Evolutionary conservation across 2,113 vertebrate species (phyloP).

Genomic region (Ophthalmotilapia sp.): DNA sequence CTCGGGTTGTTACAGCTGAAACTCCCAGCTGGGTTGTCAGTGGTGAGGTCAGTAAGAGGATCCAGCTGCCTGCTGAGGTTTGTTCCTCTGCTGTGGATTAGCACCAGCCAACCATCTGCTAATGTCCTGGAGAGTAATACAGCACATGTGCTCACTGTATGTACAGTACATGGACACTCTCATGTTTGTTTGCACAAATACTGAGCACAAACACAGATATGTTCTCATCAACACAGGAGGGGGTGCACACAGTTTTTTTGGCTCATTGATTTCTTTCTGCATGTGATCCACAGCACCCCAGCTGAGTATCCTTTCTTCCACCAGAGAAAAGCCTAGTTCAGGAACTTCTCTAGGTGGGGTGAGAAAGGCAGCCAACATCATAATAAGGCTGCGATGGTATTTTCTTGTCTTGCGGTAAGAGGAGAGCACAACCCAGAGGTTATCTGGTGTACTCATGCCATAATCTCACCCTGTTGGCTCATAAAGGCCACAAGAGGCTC

Average conservation of each 20-base stretch:
- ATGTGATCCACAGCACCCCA: background rate
- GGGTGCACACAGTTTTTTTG: background rate
- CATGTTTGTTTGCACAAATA: background rate
- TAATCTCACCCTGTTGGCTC: background rate
- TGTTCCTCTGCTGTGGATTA: constrained; percentile 37
- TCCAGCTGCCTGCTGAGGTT: constrained; percentile 51
- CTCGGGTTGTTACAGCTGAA: constrained; percentile 55
- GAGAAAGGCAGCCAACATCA: background rate
- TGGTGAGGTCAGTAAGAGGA: constrained; percentile 64
- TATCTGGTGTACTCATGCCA: background rate
- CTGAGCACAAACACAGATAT: background rate
- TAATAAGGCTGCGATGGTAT: background rate
- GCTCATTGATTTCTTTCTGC: background rate
- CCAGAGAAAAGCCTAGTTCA: background rate
- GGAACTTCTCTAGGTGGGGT: background rate
- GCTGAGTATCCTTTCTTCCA: background rate
- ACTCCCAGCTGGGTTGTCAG: constrained; percentile 61
- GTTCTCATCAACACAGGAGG: background rate
- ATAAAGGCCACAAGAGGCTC: background rate
- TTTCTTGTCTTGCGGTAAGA: background rate
- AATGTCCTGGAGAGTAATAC: constrained; percentile 7
- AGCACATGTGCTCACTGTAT: constrained; percentile 1
- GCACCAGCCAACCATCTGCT: constrained; percentile 50
- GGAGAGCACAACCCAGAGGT: background rate
- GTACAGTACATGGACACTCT: background rate